Conservation (phyloP, 2,888 invertebrate genomes). For the Cephus spinipes region DNA sequence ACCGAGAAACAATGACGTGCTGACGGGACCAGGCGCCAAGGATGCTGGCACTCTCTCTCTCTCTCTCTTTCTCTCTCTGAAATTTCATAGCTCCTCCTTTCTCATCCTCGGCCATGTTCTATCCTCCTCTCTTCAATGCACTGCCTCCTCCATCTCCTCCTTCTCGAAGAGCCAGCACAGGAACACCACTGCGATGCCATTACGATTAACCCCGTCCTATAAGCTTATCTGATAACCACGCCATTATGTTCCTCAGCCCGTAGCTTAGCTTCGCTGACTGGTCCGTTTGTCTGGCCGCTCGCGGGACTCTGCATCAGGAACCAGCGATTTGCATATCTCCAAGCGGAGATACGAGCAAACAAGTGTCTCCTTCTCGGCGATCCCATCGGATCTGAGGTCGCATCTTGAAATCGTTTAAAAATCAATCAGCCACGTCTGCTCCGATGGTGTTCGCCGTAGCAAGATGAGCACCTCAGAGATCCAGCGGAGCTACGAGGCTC, state of each 20-base stretch:
- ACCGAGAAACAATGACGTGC: conserved; percentile 53
- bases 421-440: conserved; percentile 38
- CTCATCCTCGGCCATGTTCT: conserved; percentile 16
- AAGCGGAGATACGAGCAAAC: conserved; percentile 48
- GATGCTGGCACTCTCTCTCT: background rate
- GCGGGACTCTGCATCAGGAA: conserved; percentile 22
- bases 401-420: conserved; percentile 43
- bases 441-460: conserved; percentile 2
- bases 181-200: conserved; percentile 61
- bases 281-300: conserved; percentile 60
- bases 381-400: conserved; percentile 32
- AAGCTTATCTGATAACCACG: conserved; percentile 62
- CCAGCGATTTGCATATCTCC: conserved; percentile 50
- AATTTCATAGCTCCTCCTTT: background rate
- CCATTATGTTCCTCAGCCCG: conserved; percentile 49
- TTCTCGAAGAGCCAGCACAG: conserved; percentile 28
- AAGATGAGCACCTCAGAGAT: background rate
- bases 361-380: conserved; percentile 43
- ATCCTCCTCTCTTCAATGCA: conserved; percentile 16
- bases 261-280: conserved; percentile 49
- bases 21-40: conserved; percentile 15
- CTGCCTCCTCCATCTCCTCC: conserved; percentile 22
- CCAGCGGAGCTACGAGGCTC: background rate
- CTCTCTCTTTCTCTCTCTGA: background rate
- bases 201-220: conserved; percentile 61